phyloP scores from a whole-genome alignment of 1,140 invertebrate species.

The Pollicipes pollicipes region DNA sequence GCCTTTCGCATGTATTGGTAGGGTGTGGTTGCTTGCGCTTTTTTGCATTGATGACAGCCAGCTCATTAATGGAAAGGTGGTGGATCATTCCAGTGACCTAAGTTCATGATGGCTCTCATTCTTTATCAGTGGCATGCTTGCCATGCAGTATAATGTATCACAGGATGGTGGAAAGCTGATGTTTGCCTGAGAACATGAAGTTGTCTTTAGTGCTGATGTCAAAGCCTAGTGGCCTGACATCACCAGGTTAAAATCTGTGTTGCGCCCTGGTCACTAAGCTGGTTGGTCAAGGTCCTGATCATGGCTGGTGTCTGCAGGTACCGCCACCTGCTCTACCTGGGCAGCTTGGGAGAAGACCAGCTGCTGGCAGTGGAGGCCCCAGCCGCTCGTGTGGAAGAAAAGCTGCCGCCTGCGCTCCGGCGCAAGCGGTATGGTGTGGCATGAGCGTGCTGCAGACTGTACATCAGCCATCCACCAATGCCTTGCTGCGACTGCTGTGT shows the following conservation, averaged over 20 bases:
- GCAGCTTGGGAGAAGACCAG: background rate
- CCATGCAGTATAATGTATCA: too few relatives aligned
- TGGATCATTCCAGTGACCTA: background rate
- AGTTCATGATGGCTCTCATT: background rate
- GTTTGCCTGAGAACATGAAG: background rate
- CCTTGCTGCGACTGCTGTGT: too few relatives aligned
- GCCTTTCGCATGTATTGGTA: too few relatives aligned
- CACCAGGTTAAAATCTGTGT: too few relatives aligned
- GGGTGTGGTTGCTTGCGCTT: background rate
- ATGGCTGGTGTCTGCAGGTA: background rate
- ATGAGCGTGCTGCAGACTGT: too few relatives aligned
- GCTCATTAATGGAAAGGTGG: background rate
- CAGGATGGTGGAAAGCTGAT: background rate
- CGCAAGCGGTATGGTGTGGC: background rate
- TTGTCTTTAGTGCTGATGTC: too few relatives aligned
- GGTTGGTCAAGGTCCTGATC: background rate
- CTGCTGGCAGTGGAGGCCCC: background rate
- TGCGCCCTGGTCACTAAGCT: background rate
- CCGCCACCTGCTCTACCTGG: background rate
- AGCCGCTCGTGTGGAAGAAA: background rate
- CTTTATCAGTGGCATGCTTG: too few relatives aligned
- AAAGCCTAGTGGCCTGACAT: too few relatives aligned
- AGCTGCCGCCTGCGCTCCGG: background rate
- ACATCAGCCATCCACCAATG: too few relatives aligned
- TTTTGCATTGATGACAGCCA: background rate